Conservation (phyloP, 2,888 invertebrate genomes). For the Scaptomyza polygonia region DNA sequence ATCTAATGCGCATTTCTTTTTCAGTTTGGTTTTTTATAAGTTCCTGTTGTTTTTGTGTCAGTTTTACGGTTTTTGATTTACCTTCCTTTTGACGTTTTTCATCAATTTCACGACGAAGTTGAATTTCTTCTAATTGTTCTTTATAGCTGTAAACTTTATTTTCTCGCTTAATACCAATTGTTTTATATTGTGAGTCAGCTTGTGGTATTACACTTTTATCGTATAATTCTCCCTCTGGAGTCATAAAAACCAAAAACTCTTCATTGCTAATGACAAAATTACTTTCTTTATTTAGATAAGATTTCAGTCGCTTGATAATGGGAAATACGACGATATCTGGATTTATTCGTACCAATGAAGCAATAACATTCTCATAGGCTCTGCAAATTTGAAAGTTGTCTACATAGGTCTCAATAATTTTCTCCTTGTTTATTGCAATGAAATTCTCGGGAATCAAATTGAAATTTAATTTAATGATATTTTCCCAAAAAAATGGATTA, state of each 20-base stretch:
- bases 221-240: conserved; percentile 95
- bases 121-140: conserved; percentile 97
- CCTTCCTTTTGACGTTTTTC: conserved; percentile 93
- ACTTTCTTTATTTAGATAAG: conserved; percentile 87
- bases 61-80: conserved; percentile 89
- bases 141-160: conserved; percentile 98
- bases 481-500: conserved; percentile 89
- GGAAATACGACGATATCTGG: conserved; percentile 88
- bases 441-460: conserved; percentile 85
- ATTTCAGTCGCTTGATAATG: conserved; percentile 87
- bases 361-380: conserved; percentile 90
- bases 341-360: conserved; percentile 88
- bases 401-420: conserved; percentile 87
- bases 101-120: conserved; percentile 95
- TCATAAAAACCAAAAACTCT: conserved; percentile 92
- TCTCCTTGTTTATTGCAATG: conserved; percentile 86
- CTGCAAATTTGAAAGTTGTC: conserved; percentile 85
- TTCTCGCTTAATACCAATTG: conserved; percentile 92
- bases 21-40: conserved; percentile 93
- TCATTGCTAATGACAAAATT: conserved; percentile 90
- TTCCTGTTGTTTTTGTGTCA: conserved; percentile 96
- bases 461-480: conserved; percentile 85
- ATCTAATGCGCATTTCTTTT: conserved; percentile 92
- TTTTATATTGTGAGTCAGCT: conserved; percentile 80
- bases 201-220: conserved; percentile 92